Conservation (phyloP, 2,113 vertebrate genomes). For the Ameiurus melas region DNA sequence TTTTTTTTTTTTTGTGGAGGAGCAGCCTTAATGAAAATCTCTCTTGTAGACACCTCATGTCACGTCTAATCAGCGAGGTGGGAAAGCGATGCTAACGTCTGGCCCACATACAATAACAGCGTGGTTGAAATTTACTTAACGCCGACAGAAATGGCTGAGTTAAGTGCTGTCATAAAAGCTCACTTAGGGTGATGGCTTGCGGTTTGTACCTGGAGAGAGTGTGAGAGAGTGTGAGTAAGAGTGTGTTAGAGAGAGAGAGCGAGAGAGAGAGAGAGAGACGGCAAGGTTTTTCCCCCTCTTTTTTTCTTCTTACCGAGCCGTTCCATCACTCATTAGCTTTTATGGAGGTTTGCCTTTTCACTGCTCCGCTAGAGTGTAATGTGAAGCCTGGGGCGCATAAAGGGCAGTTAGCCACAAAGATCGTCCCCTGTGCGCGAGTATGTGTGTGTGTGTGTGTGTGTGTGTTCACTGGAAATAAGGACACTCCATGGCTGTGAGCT, state of each 20-base stretch:
- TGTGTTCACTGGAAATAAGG: constrained; percentile 18
- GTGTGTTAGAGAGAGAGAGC: neutral
- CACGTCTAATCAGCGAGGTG: constrained; percentile 19
- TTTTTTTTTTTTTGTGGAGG: neutral
- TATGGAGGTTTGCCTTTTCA: constrained; percentile 40
- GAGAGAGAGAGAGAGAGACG: neutral
- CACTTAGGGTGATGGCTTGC: constrained; percentile 35
- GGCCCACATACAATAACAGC: constrained; percentile 24
- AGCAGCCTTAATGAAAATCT: constrained; percentile 14
- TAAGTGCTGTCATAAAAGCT: constrained; percentile 32
- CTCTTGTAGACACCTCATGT: constrained; percentile 23
- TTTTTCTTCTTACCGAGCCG: neutral
- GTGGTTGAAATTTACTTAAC: constrained; percentile 35
- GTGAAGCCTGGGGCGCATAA: constrained; percentile 36
- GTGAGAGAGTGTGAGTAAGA: neutral
- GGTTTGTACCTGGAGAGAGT: constrained; percentile 30
- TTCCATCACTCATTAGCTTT: constrained; percentile 46
- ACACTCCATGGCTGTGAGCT: neutral
- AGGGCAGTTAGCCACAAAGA: constrained; percentile 37
- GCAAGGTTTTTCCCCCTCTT: neutral
- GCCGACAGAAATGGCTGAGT: constrained; percentile 25
- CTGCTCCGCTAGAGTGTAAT: constrained; percentile 26
- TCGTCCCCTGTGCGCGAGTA: neutral
- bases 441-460: neutral
- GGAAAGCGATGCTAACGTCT: constrained; percentile 28